Percentiles rank a stretch among this genome's conserved stretches.
phyloP scores from a whole-genome alignment of 2,113 vertebrate species.

The Bubo bubo region DNA sequence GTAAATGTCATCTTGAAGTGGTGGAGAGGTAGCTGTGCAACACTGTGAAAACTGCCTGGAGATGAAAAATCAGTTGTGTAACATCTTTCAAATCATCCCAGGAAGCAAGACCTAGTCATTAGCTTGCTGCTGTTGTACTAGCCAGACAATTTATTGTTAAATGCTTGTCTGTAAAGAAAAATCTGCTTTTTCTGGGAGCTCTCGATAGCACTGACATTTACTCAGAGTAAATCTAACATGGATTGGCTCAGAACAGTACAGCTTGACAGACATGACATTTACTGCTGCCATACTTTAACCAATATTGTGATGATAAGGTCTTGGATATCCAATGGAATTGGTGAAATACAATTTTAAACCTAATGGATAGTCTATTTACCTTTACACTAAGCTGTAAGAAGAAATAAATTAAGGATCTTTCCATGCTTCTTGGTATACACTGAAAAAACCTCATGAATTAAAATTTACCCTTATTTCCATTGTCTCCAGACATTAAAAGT shows the following conservation, averaged over 20 bases:
- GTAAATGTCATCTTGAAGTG: neutral
- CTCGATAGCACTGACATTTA: constrained; percentile 78
- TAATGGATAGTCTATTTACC: constrained; percentile 76
- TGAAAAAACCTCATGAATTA: constrained; percentile 52
- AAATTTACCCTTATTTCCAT: constrained; percentile 37
- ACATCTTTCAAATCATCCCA: constrained; percentile 6
- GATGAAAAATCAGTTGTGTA: constrained; percentile 7
- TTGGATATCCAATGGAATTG: constrained; percentile 70
- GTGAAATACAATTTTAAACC: constrained; percentile 74
- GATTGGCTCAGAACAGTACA: constrained; percentile 68
- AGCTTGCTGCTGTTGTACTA: constrained; percentile 66
- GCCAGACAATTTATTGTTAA: constrained; percentile 75
- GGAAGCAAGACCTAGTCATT: constrained; percentile 58
- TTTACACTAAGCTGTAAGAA: constrained; percentile 71
- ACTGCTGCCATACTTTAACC: constrained; percentile 72
- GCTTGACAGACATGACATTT: constrained; percentile 79
- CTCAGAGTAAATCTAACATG: constrained; percentile 76
- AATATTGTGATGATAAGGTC: constrained; percentile 76
- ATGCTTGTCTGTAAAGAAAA: constrained; percentile 72
- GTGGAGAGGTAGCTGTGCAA: neutral
- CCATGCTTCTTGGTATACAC: constrained; percentile 22
- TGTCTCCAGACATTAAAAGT: constrained; percentile 10
- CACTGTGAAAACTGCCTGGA: neutral
- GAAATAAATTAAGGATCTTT: constrained; percentile 72
- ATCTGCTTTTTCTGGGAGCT: constrained; percentile 67